Conservation (phyloP, 2,113 vertebrate genomes). For the Oncorhynchus gorbuscha region DNA sequence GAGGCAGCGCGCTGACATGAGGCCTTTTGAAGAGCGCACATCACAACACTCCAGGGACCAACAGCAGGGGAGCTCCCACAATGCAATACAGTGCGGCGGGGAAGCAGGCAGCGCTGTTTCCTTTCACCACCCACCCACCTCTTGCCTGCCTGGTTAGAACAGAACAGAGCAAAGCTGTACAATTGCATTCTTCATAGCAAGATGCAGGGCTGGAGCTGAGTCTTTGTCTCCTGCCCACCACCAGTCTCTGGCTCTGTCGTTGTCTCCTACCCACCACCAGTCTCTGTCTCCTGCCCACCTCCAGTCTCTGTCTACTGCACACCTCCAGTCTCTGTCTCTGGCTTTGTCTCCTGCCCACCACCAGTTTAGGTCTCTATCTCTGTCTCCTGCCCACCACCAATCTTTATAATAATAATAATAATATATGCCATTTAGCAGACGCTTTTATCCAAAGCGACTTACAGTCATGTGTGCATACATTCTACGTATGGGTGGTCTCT, state of each 20-base stretch:
- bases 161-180: conserved; percentile 13
- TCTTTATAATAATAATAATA: no score
- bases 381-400: no score
- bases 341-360: no score
- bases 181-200: conserved; percentile 33
- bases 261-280: no score
- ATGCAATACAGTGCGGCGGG: conserved; percentile 19
- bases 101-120: not conserved
- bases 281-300: not conserved
- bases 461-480: no score
- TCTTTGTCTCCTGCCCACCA: not conserved
- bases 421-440: no score
- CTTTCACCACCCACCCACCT: conserved; percentile 1
- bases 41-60: conserved; percentile 51
- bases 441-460: no score
- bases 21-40: conserved; percentile 51
- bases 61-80: conserved; percentile 56
- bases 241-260: no score
- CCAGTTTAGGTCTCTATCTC: no score
- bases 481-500: no score
- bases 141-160: conserved; percentile 37
- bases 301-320: no score
- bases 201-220: not conserved
- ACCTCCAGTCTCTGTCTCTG: no score
- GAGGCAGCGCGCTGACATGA: conserved; percentile 21